Base-by-base conservation (phyloP, 2,113 vertebrate species). In the Geococcyx californianus region DNA sequence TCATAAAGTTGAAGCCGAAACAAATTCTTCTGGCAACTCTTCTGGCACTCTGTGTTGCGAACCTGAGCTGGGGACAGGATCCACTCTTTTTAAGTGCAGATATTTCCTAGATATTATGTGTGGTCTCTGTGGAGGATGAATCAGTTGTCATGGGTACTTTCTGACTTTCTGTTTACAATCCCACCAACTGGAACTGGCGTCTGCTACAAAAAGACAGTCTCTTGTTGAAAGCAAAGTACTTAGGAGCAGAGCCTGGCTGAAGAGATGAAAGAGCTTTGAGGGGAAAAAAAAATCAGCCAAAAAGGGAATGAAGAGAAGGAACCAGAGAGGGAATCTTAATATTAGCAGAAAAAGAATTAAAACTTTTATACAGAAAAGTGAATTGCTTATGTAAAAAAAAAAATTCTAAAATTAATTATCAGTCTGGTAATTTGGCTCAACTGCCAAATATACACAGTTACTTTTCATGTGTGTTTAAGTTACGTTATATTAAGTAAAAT, bases 171-270 rank as follows among this genome's bases (percentile, higher is more conserved):
- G n/a, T 91, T 95, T 95, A 73, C 68, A 94, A 16, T 68, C 52
- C 72, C 63, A 90, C 36, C 1, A 8, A 88, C 42, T 87, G 74
- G 70, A 91, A 84, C 31, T 89, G 85, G 82, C 9, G 3, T 86
- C 74, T 95, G 73, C 72, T 92, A 89, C 25, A 75, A 81, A 96
- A 84, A 83, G 40, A 33, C 17, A 88, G 63, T 19, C 36, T 90
- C 25, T 83, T 92, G 31, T 73, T 92, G 82, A 93, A 94, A 97
- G 87, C 42, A 89, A 96, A 95, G 81, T 86, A 85, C 23, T 94
- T 80, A 52, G n/a, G 56, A 97, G 54, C 34, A 94, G 23, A 68
- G 80, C 78, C 40, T 86, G 64, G 44, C 28, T 80, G 80, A 79
- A 52, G 28, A 29, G 18, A 91, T 89, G 40, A 93, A 96, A 94